Percentiles rank a stretch among this genome's conserved stretches.
These are phyloP conservation scores for Drosophila monieri DNA, from an alignment of 2,888 invertebrate genomes.

Conservation along the genomic window DNA sequence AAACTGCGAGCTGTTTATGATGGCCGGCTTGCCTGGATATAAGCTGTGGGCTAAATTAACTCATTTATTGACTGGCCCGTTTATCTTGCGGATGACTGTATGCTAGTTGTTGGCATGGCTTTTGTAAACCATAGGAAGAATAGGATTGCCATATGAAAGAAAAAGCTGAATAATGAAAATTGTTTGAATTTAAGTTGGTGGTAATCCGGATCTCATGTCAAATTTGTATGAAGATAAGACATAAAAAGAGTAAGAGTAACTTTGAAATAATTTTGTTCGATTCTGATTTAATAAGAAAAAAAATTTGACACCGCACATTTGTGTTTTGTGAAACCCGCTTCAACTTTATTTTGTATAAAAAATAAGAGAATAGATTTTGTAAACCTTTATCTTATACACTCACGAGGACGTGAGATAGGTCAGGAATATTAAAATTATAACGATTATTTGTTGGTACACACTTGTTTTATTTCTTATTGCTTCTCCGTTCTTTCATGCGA, in stretches of 20 bases:
- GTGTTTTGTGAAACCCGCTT: neutral
- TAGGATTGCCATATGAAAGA: neutral
- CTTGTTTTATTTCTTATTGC: neutral
- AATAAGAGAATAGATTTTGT: neutral
- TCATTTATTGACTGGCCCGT: neutral
- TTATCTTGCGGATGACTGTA: neutral
- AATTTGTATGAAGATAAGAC: neutral
- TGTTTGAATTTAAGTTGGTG: neutral
- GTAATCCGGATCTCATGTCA: neutral
- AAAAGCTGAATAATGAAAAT: neutral
- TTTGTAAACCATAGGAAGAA: neutral
- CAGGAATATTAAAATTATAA: neutral
- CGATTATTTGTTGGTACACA: neutral
- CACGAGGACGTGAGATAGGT: neutral
- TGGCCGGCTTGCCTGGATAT: conserved; percentile 1
- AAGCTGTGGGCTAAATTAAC: neutral
- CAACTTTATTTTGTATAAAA: neutral
- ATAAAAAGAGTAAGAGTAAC: neutral
- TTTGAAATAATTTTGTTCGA: neutral
- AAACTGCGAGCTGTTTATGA: neutral
- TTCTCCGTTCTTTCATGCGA: neutral
- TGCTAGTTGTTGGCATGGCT: neutral
- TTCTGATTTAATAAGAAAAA: neutral
- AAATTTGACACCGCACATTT: neutral
- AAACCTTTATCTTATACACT: conserved; percentile 1